These are phyloP conservation scores for Lasioglossum malachurum DNA, from an alignment of 2,888 invertebrate species.

Conservation along the genomic window DNA sequence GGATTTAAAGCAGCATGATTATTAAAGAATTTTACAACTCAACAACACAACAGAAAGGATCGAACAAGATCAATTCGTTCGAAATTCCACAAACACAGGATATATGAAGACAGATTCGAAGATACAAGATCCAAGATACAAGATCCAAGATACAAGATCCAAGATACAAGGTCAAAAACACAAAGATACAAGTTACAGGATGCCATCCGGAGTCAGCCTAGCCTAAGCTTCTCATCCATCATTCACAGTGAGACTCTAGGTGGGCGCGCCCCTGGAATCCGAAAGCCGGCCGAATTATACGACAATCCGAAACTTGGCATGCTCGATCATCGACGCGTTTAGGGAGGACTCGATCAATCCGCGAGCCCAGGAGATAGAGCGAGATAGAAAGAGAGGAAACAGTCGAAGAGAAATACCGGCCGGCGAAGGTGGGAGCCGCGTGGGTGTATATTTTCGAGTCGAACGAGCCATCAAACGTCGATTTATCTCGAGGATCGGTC, in stretches of 20 bases:
- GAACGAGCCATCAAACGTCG: slow-evolving; percentile 1
- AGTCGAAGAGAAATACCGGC: neutral
- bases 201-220: too few relatives aligned
- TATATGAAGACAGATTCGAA: too few relatives aligned
- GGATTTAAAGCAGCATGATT: too few relatives aligned
- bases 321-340: slow-evolving; percentile 4
- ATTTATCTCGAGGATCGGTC: slow-evolving; percentile 7
- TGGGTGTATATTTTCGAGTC: neutral
- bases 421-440: neutral
- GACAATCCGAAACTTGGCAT: neutral
- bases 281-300: neutral
- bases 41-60: too few relatives aligned
- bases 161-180: too few relatives aligned
- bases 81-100: too few relatives aligned
- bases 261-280: neutral
- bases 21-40: too few relatives aligned
- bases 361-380: too few relatives aligned
- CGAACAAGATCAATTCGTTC: too few relatives aligned
- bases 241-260: neutral
- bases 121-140: too few relatives aligned
- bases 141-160: too few relatives aligned
- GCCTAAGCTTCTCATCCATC: slow-evolving; percentile 12
- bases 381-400: neutral
- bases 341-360: neutral
- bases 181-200: too few relatives aligned